These are phyloP conservation scores for Stramonita haemastoma DNA, from an alignment of 2,888 invertebrate genomes.

Conservation along the genomic window DNA sequence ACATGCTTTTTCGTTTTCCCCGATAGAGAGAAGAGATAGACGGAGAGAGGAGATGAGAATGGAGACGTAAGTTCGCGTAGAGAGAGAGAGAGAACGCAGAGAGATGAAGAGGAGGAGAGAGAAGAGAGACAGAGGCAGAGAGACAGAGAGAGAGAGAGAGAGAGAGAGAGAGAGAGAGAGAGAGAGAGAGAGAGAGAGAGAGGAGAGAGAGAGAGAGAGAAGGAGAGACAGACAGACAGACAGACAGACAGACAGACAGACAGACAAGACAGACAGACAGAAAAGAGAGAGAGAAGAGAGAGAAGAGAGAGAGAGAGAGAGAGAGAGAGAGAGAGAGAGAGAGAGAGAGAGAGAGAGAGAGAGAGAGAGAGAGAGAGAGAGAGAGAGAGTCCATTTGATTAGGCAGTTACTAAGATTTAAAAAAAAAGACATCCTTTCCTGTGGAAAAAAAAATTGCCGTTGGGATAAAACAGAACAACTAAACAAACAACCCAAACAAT, in stretches of 20 bases:
- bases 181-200: neutral
- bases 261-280: too few species aligned
- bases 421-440: too few species aligned
- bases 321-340: slow-evolving; percentile 12
- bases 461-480: too few species aligned
- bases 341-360: slow-evolving; percentile 15
- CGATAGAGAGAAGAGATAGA: neutral
- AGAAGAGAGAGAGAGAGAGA: neutral
- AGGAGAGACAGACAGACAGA: neutral
- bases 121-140: neutral
- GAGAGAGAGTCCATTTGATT: too few species aligned
- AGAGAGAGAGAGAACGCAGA: neutral
- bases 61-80: too few species aligned
- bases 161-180: neutral
- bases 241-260: too few species aligned
- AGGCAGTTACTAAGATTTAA: too few species aligned
- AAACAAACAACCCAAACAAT: too few species aligned
- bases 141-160: slow-evolving; percentile 10
- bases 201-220: slow-evolving; percentile 2
- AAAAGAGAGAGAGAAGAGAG: neutral
- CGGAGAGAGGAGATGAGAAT: too few species aligned
- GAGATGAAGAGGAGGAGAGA: neutral
- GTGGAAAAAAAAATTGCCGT: too few species aligned
- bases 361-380: neutral
- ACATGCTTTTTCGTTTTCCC: too few species aligned